Base-by-base conservation (phyloP, 2,888 invertebrate species). In the Sinodicranocentrus sp. region DNA sequence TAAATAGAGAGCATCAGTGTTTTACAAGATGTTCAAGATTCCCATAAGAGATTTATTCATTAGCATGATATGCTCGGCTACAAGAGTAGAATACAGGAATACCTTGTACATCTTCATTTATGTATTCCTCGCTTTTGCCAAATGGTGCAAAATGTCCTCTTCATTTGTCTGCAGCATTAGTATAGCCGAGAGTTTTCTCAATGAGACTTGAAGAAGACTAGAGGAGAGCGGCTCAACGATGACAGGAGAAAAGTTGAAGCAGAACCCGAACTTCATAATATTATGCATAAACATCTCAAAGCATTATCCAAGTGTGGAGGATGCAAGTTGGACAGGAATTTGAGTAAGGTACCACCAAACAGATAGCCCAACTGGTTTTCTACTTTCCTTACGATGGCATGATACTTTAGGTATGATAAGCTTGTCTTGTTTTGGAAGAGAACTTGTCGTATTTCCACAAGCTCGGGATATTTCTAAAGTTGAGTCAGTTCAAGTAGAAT, bases 351-450 rank as follows among this genome's bases (percentile, higher is more conserved):
- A 33, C 33, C 48, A 48, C 48, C 15, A 48, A 39, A 8, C 15
- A 10, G 48, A 2, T 54, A 54, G 2, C 23, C 21, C 23, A 54
- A n/a, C 19, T 15, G 54, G 23, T 48, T 48, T 48, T 48, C 15
- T n/a, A 39, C 13, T 39, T 39, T 39, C 13, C 13, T 39, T 39
- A 39, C 39, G 8, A 13, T 39, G 17, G 54, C 19, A 15, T 26
- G 59, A 26, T 26, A 25, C 26, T 19, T 15, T 17, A 21, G 25
- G 26, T 10, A 61, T 17, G 28, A 28, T 61, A 28, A 61, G 61
- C 61, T 61, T 26, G 33, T 61, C 61, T 26, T 57, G 23, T 57
- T 57, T 57, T 57, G 23, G 57, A 57, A 57, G 25, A 57, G 57
- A 25, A 57, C 25, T 57, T 57, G 57, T 57, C 57, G 10, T 25